Evolutionary conservation across 2,888 invertebrate genomes (phyloP), one percentile per base, ranked within the genome.

Genomic region (Agrochola lota): DNA sequence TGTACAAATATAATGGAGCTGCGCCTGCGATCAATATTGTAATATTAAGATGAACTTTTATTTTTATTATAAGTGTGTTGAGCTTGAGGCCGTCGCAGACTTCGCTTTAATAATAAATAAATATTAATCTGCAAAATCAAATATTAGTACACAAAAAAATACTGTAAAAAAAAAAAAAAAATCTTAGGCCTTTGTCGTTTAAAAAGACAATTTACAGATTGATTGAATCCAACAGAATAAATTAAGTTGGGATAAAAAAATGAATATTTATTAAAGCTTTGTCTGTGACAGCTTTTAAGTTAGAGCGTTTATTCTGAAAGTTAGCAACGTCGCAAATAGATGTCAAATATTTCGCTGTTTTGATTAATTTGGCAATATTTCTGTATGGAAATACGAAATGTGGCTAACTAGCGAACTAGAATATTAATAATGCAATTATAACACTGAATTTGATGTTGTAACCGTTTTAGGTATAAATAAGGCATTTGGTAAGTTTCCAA

Each of bases 1-100:
- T 85, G 83, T 90, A 89, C 83, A 88, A 87, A 85, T 78, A 49
- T 62, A 74, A 59, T 78, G 67, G 63, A 78, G 87, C 85, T 81
- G 86, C 80, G 87, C 85, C 85, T 84, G 74, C 71, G 80, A 74
- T 83, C 73, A 55, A 68, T 69, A 62, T 49, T 73, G 15, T 85
- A 77, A 74, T 75, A 69, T 69, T 64, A 87, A 85, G 85, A 86
- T 75, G 70, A 84, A 73, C n/a, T 49, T 78, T 79, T 81, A 77
- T 66, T 49, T 78, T 79, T 81, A 77, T 66, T 67, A 77, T 70
- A 76, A 83, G 82, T 77, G 67, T 71, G 12, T 66, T 63, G 23
- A 57, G 7, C n/a, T 70, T 11, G 15, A 6, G 5, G 35, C 7
- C 0, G n/a, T 74, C 59, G 46, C 46, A 66, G 59, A 80, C 30